These are phyloP conservation scores for Eurosta solidaginis DNA, from an alignment of 1,140 invertebrate species.

Conservation along the genomic window DNA sequence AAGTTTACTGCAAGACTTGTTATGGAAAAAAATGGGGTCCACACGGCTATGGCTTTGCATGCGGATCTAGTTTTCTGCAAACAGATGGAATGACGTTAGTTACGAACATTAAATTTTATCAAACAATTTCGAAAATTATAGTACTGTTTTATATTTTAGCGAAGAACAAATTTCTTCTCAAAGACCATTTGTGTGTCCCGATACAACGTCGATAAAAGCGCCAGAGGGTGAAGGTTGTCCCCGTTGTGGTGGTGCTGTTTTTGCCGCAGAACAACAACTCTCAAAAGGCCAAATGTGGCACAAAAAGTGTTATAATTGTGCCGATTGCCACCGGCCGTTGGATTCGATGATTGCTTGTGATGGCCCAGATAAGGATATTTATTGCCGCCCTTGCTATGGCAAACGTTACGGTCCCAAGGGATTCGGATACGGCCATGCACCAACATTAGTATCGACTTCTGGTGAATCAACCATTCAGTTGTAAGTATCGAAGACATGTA, in stretches of 20 bases:
- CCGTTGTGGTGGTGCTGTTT: conserved; percentile 89
- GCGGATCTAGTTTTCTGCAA: conserved; percentile 90
- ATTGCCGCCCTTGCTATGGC: conserved; percentile 86
- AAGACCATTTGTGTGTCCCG: conserved; percentile 79
- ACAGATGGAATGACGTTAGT: conserved; percentile 85
- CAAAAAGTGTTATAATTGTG: conserved; percentile 91
- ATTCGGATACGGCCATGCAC: conserved; percentile 85
- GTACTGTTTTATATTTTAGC: conserved; percentile 46
- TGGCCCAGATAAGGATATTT: conserved; percentile 86
- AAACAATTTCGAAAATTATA: neutral
- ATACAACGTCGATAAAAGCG: conserved; percentile 87
- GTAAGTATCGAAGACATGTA: conserved; percentile 62
- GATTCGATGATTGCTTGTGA: conserved; percentile 91
- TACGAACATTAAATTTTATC: neutral
- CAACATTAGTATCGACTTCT: conserved; percentile 79
- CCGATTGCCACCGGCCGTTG: conserved; percentile 89
- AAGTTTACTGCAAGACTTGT: conserved; percentile 76
- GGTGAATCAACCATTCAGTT: conserved; percentile 72
- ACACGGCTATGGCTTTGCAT: conserved; percentile 93
- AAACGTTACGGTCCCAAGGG: conserved; percentile 90
- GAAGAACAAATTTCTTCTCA: conserved; percentile 79
- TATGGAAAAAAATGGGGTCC: conserved; percentile 89
- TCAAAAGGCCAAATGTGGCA: conserved; percentile 95
- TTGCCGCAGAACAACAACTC: conserved; percentile 91
- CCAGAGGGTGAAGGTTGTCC: conserved; percentile 87